phyloP scores from a whole-genome alignment of 2,888 invertebrate genomes.

The Acleris literana region DNA sequence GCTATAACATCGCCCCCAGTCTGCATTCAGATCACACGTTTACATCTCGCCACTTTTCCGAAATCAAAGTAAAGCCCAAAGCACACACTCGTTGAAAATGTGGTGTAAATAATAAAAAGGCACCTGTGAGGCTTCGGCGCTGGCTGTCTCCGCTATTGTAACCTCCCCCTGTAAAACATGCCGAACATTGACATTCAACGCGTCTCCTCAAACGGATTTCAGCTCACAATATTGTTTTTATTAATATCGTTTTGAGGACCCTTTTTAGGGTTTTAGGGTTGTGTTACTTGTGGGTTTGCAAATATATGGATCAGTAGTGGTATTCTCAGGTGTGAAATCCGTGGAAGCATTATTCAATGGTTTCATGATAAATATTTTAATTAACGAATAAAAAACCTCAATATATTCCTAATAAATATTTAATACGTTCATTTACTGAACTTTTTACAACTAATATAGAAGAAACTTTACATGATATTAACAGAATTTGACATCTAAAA shows the following conservation, averaged over 20 bases:
- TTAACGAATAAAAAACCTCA: too few species aligned
- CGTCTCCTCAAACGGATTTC: conserved; percentile 46
- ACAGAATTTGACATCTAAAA: too few species aligned
- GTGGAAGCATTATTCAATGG: too few species aligned
- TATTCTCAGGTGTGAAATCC: too few species aligned
- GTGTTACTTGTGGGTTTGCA: neutral
- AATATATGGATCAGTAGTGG: neutral
- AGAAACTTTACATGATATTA: too few species aligned
- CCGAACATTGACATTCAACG: conserved; percentile 57
- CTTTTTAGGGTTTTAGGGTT: conserved; percentile 2
- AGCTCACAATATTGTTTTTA: conserved; percentile 40
- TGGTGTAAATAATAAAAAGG: conserved; percentile 83
- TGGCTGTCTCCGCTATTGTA: conserved; percentile 72
- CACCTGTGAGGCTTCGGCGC: conserved; percentile 60
- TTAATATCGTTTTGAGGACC: conserved; percentile 14
- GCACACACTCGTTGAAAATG: conserved; percentile 83
- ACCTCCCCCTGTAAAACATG: conserved; percentile 70
- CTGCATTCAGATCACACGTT: conserved; percentile 78
- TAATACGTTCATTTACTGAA: too few species aligned
- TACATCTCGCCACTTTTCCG: conserved; percentile 72
- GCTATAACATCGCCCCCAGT: conserved; percentile 46
- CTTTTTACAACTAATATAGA: too few species aligned
- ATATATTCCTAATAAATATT: too few species aligned
- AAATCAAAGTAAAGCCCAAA: conserved; percentile 80
- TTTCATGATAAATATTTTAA: too few species aligned